These are phyloP conservation scores for Astreopora myriophthalma DNA, from an alignment of 64 coral and sea anemone species.

Conservation along the genomic window DNA sequence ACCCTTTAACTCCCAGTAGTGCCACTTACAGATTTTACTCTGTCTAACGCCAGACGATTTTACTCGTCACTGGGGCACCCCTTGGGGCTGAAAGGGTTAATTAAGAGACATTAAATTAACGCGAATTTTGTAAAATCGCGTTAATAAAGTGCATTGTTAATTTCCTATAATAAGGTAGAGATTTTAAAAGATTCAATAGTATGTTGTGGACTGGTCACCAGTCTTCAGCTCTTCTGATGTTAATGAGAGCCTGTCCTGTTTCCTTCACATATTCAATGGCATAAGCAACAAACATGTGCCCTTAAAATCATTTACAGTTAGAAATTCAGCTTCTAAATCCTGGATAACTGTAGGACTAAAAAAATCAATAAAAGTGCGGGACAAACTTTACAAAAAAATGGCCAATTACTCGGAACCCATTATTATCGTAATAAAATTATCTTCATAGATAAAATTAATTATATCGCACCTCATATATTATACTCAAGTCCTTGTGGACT, in stretches of 20 bases:
- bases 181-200: slow-evolving; percentile 25
- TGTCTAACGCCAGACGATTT: too few species aligned
- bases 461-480: background rate
- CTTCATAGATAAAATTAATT: background rate
- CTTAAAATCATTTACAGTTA: background rate
- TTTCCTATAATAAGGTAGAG: too few species aligned
- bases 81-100: too few species aligned
- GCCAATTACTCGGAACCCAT: background rate
- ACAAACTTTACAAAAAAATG: background rate
- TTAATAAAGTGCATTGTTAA: too few species aligned
- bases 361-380: background rate
- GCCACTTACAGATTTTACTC: too few species aligned
- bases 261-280: background rate
- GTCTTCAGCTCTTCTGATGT: background rate
- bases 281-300: background rate
- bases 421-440: background rate
- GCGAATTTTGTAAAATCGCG: too few species aligned
- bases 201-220: slow-evolving; percentile 13
- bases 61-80: too few species aligned
- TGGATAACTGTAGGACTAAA: background rate
- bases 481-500: background rate
- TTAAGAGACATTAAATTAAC: too few species aligned
- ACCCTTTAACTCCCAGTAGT: too few species aligned
- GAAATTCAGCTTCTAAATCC: background rate
- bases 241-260: background rate